Percentiles rank a stretch among this genome's conserved stretches.
Evolutionary conservation across 2,797 vertebrate genomes (phyloP).

Genomic region (Pangasius larnaudii): DNA sequence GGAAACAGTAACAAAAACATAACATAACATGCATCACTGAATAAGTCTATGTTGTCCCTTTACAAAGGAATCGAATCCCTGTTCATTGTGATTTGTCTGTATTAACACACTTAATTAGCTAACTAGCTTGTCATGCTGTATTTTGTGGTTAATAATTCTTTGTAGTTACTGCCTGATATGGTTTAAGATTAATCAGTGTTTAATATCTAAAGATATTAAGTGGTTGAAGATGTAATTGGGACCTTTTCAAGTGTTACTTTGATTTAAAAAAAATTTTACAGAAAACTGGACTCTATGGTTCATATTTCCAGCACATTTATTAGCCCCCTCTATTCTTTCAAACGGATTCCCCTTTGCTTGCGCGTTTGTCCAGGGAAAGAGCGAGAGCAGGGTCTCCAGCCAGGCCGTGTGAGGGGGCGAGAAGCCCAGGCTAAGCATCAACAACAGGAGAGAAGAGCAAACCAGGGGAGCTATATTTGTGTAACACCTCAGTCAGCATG

Average conservation of each 20-base stretch:
- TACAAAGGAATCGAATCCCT: neutral
- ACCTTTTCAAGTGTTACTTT: neutral
- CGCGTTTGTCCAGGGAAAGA: constrained; percentile 64
- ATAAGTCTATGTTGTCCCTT: neutral
- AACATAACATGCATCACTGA: neutral
- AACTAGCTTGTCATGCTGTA: neutral
- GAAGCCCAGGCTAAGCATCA: constrained; percentile 16
- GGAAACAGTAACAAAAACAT: neutral
- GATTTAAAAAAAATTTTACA: neutral
- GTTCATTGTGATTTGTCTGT: neutral
- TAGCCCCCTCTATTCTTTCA: neutral
- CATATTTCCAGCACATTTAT: neutral
- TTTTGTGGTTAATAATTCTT: neutral
- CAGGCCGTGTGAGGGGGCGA: constrained; percentile 40
- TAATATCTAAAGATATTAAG: neutral
- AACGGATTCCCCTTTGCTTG: neutral
- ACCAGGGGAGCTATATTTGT: constrained; percentile 42
- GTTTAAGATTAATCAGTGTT: neutral
- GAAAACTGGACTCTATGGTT: neutral
- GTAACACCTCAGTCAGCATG: constrained; percentile 61
- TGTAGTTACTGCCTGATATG: neutral
- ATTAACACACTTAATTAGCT: neutral
- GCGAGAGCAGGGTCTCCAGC: constrained; percentile 62
- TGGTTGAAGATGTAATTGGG: neutral
- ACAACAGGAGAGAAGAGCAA: constrained; percentile 13